Conservation (phyloP, 2,113 vertebrate species). For the Chitala chitala region DNA sequence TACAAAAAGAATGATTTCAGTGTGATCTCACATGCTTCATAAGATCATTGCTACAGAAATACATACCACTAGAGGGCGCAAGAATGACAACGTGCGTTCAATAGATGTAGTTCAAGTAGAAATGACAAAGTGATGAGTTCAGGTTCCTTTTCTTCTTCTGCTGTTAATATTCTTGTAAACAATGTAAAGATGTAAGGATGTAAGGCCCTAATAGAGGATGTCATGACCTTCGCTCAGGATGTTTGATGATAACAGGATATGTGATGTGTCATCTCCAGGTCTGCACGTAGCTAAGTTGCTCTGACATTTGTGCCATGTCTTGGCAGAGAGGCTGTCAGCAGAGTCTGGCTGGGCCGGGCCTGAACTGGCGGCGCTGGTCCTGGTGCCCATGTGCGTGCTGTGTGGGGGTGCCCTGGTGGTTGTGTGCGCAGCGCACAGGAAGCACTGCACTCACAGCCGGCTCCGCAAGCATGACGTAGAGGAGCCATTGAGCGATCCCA, state of each 20-base stretch:
- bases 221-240: no score
- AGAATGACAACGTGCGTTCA: constrained; percentile 5
- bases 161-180: not conserved
- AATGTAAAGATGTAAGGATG: not conserved
- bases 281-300: not conserved
- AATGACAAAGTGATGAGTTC: not conserved
- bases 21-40: not conserved
- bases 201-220: not conserved
- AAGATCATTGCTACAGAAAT: not conserved
- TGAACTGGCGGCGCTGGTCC: constrained; percentile 61
- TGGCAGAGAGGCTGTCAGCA: constrained; percentile 49
- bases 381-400: constrained; percentile 70
- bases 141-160: not conserved
- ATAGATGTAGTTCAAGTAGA: not conserved
- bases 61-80: constrained; percentile 49
- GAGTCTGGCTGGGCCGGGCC: constrained; percentile 46
- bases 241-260: not conserved
- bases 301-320: constrained; percentile 1
- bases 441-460: constrained; percentile 55
- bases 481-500: constrained; percentile 74
- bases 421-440: constrained; percentile 54
- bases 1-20: not conserved
- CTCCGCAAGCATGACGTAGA: constrained; percentile 68
- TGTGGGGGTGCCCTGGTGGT: constrained; percentile 60
- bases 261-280: not conserved